Percentiles rank a stretch among this genome's conserved stretches.
Evolutionary conservation across 2,888 invertebrate species (phyloP).

Genomic region (Ennomos quercinarius): DNA sequence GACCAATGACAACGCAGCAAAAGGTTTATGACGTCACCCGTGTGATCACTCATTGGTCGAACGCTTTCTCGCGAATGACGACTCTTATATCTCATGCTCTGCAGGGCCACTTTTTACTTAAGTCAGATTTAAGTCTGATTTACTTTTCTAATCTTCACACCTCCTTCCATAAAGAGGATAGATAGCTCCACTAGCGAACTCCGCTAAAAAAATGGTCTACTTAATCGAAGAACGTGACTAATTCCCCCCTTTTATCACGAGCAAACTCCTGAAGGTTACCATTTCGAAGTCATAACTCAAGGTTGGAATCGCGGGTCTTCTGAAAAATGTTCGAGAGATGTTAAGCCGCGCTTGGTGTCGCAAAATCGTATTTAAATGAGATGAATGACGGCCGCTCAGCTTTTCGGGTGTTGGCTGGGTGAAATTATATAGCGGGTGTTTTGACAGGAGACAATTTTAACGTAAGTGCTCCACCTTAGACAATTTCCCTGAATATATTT

Average conservation of each 20-base stretch:
- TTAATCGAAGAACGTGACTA: conserved; percentile 35
- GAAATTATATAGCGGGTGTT: conserved; percentile 9
- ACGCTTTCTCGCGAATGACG: too few species aligned
- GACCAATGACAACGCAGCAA: too few species aligned
- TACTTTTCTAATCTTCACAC: too few species aligned
- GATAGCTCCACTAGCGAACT: conserved; percentile 11
- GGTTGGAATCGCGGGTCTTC: conserved; percentile 43
- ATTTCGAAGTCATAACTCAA: conserved; percentile 45
- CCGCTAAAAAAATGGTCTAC: conserved; percentile 24
- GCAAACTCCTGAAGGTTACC: conserved; percentile 38
- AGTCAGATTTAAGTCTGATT: too few species aligned
- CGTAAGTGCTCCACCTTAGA: too few species aligned
- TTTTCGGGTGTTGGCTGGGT: conserved; percentile 32
- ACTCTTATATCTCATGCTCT: too few species aligned
- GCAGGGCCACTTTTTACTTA: too few species aligned
- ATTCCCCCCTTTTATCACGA: conserved; percentile 37
- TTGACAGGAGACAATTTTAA: too few species aligned
- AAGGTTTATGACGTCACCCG: too few species aligned
- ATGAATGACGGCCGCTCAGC: conserved; percentile 61
- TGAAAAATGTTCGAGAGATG: conserved; percentile 65
- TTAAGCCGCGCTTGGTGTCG: conserved; percentile 67
- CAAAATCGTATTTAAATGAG: conserved; percentile 79
- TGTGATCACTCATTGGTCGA: too few species aligned
- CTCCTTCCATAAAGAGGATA: conserved; percentile 14
- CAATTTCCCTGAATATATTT: too few species aligned